A percentile compares a stretch with the other conserved stretches of the same genome.
These are phyloP conservation scores for Metellina segmentata DNA, from an alignment of 2,888 invertebrate genomes.

Conservation along the genomic window DNA sequence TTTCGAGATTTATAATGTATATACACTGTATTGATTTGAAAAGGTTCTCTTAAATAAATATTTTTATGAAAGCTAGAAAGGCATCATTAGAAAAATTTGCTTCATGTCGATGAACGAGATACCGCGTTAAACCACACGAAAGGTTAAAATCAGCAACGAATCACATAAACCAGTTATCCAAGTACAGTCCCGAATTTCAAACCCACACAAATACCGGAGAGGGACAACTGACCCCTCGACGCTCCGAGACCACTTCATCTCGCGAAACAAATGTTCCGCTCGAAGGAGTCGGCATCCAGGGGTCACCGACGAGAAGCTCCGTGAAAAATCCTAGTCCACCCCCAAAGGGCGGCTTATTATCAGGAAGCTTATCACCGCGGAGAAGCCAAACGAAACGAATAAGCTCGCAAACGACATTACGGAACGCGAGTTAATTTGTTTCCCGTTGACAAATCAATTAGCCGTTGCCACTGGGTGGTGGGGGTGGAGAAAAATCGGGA, in stretches of 20 bases:
- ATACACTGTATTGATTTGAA: too few relatives aligned
- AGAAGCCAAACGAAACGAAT: conserved; percentile 44
- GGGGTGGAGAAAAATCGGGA: conserved; percentile 31
- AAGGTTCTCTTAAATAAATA: too few relatives aligned
- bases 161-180: too few relatives aligned
- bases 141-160: too few relatives aligned
- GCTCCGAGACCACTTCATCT: neutral
- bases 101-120: too few relatives aligned
- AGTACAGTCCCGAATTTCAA: neutral
- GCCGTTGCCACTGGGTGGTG: conserved; percentile 15
- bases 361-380: neutral
- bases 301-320: neutral
- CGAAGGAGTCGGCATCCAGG: neutral
- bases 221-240: neutral
- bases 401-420: conserved; percentile 39
- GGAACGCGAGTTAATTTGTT: conserved; percentile 51
- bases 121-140: too few relatives aligned
- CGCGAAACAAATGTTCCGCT: neutral
- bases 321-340: neutral
- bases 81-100: too few relatives aligned
- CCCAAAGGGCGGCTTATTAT: neutral
- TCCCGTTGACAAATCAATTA: conserved; percentile 59
- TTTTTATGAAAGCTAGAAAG: too few relatives aligned
- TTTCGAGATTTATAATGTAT: too few relatives aligned
- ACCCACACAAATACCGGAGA: neutral